Base-by-base conservation (phyloP, 2,888 invertebrate species). In the Hypselothyrea guttata region DNA sequence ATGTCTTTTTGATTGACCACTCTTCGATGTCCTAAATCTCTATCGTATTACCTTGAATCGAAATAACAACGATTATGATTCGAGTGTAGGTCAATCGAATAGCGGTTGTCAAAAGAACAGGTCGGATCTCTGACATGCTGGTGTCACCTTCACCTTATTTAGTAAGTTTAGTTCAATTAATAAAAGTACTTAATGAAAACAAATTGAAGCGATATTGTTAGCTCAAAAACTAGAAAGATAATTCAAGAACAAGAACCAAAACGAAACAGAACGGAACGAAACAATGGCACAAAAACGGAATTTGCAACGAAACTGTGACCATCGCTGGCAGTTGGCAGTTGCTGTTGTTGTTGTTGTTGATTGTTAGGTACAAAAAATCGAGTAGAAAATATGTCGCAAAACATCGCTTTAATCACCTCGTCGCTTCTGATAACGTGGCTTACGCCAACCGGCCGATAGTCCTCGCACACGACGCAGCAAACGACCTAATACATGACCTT, bases 381-480 rank as follows among this genome's bases (percentile, higher is more conserved):
- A 62, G 52, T 49, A 57, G 44, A 37, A 71, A 59, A 57, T 63
- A 55, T 59, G 41, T 44, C 55, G 49, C 47, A 55, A 8, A 5
- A 11, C 16, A 33, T 11, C 11, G 49, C 57, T 51, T 61, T 68
- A 87, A 79, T 90, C 90, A 90, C 90, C 90, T 90, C 90, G 88
- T 63, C 88, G 88, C 78, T 88, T 87, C 73, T 89, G 87, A 82
- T 89, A 83, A 57, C 88, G 89, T 49, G 89, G 87, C 68, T 88
- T 90, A 51, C 89, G 89, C 90, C 90, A 90, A 55, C 88, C 88
- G 53, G 89, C 78, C 27, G 90, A 89, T 51, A 90, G 79, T 56
- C 89, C 87, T 42, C 89, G 87, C 77, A 90, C 89, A 48, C 90
- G 88, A 42, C 87, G 83, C 47, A 90, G 69, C 45, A 90, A 65